Conservation (phyloP, 2,113 vertebrate genomes). For the Nyctereutes procyonoides region DNA sequence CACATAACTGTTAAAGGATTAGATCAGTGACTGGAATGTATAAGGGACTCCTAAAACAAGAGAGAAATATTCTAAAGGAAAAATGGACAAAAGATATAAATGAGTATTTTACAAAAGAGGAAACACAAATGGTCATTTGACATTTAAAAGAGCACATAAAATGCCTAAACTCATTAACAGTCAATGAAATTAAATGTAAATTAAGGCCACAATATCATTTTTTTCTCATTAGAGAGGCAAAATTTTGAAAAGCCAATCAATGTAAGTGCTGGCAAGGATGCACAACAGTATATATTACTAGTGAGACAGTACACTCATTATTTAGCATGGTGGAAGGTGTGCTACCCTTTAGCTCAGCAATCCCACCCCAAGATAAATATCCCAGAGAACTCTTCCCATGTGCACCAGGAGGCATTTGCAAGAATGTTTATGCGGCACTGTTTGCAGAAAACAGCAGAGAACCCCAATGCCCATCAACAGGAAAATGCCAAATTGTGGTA, state of each 20-base stretch:
- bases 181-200: constrained; percentile 48
- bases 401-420: not conserved
- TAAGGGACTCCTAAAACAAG: constrained; percentile 32
- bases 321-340: not conserved
- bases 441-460: not conserved
- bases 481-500: not conserved
- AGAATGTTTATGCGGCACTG: not conserved
- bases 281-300: too few relatives aligned
- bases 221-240: not conserved
- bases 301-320: not conserved
- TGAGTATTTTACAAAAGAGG: not conserved
- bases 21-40: not conserved
- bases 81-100: not conserved
- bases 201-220: constrained; percentile 11
- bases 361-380: not conserved
- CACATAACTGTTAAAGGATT: not conserved
- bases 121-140: constrained; percentile 25
- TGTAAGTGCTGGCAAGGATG: not conserved
- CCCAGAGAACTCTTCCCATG: not conserved
- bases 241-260: not conserved
- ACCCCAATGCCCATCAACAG: not conserved
- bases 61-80: not conserved
- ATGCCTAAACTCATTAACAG: not conserved
- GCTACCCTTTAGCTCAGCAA: not conserved
- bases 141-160: not conserved